Base-by-base conservation (phyloP, 2,113 vertebrate genomes). In the Lycocorax pyrrhopterus region DNA sequence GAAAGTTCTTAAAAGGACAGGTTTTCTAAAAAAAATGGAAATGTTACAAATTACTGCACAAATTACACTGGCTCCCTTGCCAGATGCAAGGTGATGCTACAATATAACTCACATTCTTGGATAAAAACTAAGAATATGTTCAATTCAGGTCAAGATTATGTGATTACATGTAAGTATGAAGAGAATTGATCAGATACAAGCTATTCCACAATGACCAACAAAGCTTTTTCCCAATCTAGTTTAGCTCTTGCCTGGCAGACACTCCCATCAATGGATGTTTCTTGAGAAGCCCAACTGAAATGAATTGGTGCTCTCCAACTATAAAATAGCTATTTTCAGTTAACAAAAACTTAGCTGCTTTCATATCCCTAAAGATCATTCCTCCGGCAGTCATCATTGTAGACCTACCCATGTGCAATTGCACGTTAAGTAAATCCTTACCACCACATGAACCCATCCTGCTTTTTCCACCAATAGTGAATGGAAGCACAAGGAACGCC, bases 221-320 rank as follows among this genome's bases (percentile, higher is more conserved):
- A 62, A 63, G 4, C 6, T 49, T 60, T 59, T 74, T 76, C 52
- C n/a, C 76, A 44, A 7, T 53, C 29, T 46, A 17, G 20, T 12
- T 74, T 46, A 67, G 47, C 27, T 37, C n/a, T 6, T 63, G 19
- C 33, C 51, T 77, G 39, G 67, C 52, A 86, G 3, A 63, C 1
- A 5, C 8, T 77, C 84, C 84, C 68, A 66, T 60, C 35, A 44
- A 17, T 10, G 3, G 66, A 55, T 7, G 52, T 12, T 67, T 71
- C 55, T 74, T 37, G 39, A 77, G 72, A 81, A 92, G 25, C 15
- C 16, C 17, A 81, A 7, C 1, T 59, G 39, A 81, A 80, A 81
- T 5, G 2, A 78, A 44, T 0, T 12, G 1, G 0, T 64, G 18
- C 33, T 67, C 39, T 74, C 35, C 16, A 49, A 69, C 51, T 5